phyloP scores from a whole-genome alignment of 2,888 invertebrate species.

The Cotesia congregata region DNA sequence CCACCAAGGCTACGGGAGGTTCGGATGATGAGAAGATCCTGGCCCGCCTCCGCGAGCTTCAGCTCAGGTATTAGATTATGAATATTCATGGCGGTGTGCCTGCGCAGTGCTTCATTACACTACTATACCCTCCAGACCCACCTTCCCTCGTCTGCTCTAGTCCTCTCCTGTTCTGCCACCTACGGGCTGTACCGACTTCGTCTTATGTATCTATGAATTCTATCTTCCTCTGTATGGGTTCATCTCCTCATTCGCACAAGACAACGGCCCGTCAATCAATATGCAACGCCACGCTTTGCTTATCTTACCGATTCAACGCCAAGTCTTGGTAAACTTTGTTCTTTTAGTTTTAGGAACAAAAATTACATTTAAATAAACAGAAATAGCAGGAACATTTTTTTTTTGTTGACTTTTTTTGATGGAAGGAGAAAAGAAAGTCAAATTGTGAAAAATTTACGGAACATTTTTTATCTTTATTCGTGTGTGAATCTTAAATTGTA shows the following conservation, averaged over 20 bases:
- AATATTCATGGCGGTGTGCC: slow-evolving; percentile 70
- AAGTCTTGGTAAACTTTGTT: slow-evolving; percentile 38
- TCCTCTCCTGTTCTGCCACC: slow-evolving; percentile 14
- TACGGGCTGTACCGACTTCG: background rate
- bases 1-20: slow-evolving; percentile 60
- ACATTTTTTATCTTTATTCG: no score
- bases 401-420: background rate
- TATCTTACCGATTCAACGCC: slow-evolving; percentile 58
- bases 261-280: slow-evolving; percentile 65
- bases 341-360: slow-evolving; percentile 19
- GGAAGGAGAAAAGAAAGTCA: no score
- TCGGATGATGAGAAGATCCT: slow-evolving; percentile 61
- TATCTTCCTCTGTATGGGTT: slow-evolving; percentile 11
- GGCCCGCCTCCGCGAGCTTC: slow-evolving; percentile 65
- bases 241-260: slow-evolving; percentile 43
- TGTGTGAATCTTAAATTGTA: no score
- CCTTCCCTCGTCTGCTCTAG: slow-evolving; percentile 40
- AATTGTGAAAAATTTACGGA: no score
- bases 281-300: slow-evolving; percentile 69
- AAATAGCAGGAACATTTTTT: background rate
- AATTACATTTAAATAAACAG: slow-evolving; percentile 6
- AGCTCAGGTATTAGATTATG: slow-evolving; percentile 71
- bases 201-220: slow-evolving; percentile 24
- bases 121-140: slow-evolving; percentile 55
- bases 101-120: slow-evolving; percentile 70